These are phyloP conservation scores for Aphodius sticticus DNA, from an alignment of 2,888 invertebrate genomes.

Conservation along the genomic window DNA sequence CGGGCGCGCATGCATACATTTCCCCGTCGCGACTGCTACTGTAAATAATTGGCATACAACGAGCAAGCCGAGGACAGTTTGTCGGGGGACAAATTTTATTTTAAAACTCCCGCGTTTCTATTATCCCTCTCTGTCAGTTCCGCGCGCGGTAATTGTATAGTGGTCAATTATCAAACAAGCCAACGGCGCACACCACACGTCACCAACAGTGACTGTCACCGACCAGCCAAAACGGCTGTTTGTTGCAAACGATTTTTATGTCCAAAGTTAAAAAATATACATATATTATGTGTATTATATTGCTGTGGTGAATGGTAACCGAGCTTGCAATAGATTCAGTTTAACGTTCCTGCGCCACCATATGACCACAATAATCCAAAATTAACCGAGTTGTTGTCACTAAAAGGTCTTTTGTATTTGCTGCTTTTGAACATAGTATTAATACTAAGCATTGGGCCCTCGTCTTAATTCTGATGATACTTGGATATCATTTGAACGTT, in stretches of 20 bases:
- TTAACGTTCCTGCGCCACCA: neutral
- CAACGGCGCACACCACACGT: neutral
- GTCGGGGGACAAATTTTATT: neutral
- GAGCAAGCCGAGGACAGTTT: neutral
- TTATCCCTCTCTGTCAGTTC: neutral
- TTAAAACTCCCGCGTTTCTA: slow-evolving; percentile 4
- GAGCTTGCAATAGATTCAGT: neutral
- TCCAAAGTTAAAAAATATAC: neutral
- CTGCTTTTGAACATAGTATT: no score
- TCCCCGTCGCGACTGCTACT: neutral
- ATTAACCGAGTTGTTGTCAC: no score
- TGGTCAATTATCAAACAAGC: neutral
- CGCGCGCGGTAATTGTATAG: neutral
- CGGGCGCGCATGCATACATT: neutral
- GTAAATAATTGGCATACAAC: neutral
- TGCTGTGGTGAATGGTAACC: neutral
- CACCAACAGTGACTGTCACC: neutral
- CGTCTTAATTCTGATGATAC: no score
- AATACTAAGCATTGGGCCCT: no score
- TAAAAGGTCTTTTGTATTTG: no score
- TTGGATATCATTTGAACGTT: no score
- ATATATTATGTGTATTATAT: neutral
- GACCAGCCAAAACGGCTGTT: neutral
- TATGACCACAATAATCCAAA: no score
- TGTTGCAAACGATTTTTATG: neutral